Evolutionary conservation across 2,888 invertebrate species (phyloP).

Genomic region (Lithophane semibrunnea): DNA sequence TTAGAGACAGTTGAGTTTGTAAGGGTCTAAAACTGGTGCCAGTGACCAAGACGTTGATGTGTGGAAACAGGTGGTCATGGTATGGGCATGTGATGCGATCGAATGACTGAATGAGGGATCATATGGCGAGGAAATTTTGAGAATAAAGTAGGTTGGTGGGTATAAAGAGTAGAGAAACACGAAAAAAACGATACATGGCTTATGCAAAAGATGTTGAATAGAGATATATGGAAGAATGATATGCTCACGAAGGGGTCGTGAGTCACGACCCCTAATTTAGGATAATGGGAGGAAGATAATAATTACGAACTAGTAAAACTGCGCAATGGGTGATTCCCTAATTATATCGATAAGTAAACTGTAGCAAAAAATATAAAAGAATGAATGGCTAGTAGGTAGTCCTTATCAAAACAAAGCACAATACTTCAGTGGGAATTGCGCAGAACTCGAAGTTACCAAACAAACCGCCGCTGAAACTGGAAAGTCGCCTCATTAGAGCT

Average conservation of each 20-base stretch:
- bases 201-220: too few species aligned
- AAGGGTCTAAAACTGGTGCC: not conserved
- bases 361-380: not conserved
- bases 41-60: not conserved
- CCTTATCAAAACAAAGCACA: constrained; percentile 10
- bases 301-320: not conserved
- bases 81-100: not conserved
- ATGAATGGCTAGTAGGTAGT: not conserved
- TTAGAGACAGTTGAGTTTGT: not conserved
- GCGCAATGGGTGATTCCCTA: not conserved
- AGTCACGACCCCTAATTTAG: not conserved
- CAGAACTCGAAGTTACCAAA: constrained; percentile 41
- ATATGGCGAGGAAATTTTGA: not conserved
- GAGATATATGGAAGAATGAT: not conserved
- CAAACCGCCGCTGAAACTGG: constrained; percentile 30
- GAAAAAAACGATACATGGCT: not conserved
- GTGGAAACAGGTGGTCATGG: not conserved
- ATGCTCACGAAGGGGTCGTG: too few species aligned
- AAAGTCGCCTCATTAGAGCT: constrained; percentile 53
- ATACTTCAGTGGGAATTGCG: constrained; percentile 1
- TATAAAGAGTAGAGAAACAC: not conserved
- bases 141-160: not conserved
- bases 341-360: not conserved
- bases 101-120: not conserved
- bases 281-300: not conserved